Evolutionary conservation across 1,140 invertebrate genomes (phyloP), one percentile per base, ranked within the genome.

Genomic region (Atta texana): DNA sequence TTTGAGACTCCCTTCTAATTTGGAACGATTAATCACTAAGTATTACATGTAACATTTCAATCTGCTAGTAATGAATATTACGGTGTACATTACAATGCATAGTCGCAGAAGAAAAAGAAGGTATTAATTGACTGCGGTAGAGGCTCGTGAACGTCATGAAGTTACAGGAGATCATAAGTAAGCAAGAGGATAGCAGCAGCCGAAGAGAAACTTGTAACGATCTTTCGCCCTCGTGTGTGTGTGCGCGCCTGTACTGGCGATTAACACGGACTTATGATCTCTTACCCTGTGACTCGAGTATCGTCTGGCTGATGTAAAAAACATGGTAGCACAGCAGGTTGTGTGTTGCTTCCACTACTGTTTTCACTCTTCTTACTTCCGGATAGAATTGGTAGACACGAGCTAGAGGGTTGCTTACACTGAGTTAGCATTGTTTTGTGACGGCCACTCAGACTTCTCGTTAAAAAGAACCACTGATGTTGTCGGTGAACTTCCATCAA

Each of bases 281-380:
- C 89, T 91, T 91, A 91, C 85, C 87, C 88, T 69, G 86, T 85
- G 92, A 24, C 93, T 92, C 91, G 92, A 94, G 93, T 93, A 94
- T 94, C 93, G 94, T 95, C 94, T 95, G 94, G 94, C 93, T 93
- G 92, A 92, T 95, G 93, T 92, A 94, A 94, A 94, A 95, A 95
- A 94, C 93, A 95, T 95, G 91, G 80, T 86, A 71, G 91, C 90
- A 91, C 91, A 92, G 91, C 90, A 7, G 14, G 92, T 92, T 91
- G 90, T 91, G 90, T 88, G 90, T 92, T 92, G 92, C 91, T 94
- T 94, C 92, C 92, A 92, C 86, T 7, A 51, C 49, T 44, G 39
- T 7, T 93, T 92, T 92, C 85, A 89, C 90, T 92, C 91, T 92
- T 88, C 91, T 92, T 91, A 90, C 92, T 92, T 90, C 90, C 84